Conservation (phyloP, 2,113 vertebrate species). For the Oxyruncus cristatus region DNA sequence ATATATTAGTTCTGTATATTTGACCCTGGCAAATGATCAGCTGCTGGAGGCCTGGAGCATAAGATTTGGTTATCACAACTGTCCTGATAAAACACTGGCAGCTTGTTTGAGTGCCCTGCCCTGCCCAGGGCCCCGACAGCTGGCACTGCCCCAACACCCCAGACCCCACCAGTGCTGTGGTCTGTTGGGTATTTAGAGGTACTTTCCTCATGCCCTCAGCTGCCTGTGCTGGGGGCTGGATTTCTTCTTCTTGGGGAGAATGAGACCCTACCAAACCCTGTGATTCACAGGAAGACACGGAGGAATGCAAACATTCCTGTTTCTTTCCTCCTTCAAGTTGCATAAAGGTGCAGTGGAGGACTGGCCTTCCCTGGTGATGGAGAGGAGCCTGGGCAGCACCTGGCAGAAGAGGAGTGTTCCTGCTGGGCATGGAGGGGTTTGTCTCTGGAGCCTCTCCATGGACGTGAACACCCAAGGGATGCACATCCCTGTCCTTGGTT, state of each 20-base stretch:
- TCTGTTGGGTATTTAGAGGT: background rate
- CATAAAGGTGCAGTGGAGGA: fast-evolving
- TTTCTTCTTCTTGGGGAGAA: background rate
- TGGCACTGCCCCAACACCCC: background rate
- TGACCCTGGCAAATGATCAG: fast-evolving
- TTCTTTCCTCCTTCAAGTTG: background rate
- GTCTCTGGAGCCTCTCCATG: background rate
- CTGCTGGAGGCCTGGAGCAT: background rate
- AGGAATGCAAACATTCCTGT: too few species aligned
- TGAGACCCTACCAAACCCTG: background rate
- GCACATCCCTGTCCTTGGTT: background rate
- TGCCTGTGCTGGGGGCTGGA: background rate
- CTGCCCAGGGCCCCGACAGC: background rate
- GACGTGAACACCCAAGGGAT: fast-evolving
- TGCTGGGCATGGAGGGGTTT: fast-evolving
- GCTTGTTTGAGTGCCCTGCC: fast-evolving
- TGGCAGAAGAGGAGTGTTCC: background rate
- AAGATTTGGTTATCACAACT: background rate
- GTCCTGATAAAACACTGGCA: background rate
- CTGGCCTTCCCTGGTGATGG: background rate
- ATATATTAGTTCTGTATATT: too few species aligned
- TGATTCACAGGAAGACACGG: fast-evolving
- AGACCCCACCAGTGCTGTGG: fast-evolving
- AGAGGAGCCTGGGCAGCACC: background rate
- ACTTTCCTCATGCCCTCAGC: background rate